phyloP scores from a whole-genome alignment of 2,888 invertebrate genomes.

The Resseliella maxima region DNA sequence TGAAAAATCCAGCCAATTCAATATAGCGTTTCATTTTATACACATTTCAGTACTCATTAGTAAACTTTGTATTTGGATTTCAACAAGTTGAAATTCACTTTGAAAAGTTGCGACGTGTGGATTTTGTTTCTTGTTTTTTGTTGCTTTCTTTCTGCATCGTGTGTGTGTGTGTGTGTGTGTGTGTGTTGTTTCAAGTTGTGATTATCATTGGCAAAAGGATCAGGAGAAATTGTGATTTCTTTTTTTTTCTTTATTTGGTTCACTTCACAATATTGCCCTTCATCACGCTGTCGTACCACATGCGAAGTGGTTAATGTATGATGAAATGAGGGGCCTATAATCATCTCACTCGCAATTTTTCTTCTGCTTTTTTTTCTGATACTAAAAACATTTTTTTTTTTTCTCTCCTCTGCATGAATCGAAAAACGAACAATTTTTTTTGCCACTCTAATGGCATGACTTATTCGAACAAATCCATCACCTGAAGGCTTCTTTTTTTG shows the following conservation, averaged over 20 bases:
- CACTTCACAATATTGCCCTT: slow-evolving; percentile 29
- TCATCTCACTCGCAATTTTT: background rate
- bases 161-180: too few relatives aligned
- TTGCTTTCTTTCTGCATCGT: background rate
- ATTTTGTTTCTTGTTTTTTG: background rate
- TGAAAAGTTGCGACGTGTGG: background rate
- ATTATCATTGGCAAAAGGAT: background rate
- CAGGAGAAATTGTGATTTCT: background rate
- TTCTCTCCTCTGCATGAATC: background rate
- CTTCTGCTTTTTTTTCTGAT: background rate
- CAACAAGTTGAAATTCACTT: slow-evolving; percentile 45
- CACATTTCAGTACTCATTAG: slow-evolving; percentile 34
- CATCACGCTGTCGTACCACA: background rate
- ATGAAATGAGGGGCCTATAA: background rate
- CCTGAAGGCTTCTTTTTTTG: background rate
- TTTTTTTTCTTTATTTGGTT: background rate
- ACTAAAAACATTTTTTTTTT: background rate
- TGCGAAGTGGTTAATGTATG: background rate
- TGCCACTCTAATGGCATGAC: background rate
- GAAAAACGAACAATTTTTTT: background rate
- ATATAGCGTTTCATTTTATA: background rate
- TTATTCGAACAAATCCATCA: background rate
- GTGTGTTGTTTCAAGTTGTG: background rate
- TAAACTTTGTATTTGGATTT: background rate
- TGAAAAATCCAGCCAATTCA: background rate